phyloP scores from a whole-genome alignment of 2,113 vertebrate species.

The Urocynchramus pylzowi region DNA sequence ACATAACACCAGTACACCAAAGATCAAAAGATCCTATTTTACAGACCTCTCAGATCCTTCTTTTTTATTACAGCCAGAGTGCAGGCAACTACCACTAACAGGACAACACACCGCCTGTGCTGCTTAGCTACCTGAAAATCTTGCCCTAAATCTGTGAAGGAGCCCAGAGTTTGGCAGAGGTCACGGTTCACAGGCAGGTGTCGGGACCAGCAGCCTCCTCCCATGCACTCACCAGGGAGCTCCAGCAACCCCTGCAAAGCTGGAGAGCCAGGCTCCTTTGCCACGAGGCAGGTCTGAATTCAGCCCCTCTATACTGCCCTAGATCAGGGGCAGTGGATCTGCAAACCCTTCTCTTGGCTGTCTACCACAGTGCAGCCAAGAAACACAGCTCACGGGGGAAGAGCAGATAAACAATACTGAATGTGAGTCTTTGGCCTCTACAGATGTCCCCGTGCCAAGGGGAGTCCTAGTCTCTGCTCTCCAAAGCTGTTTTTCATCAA shows the following conservation, averaged over 20 bases:
- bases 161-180: not conserved
- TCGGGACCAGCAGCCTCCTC: not conserved
- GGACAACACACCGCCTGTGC: not conserved
- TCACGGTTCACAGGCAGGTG: rapidly evolving
- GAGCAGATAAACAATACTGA: not conserved
- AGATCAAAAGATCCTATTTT: conserved; percentile 51
- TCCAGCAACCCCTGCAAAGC: not conserved
- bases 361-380: not conserved
- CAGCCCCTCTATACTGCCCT: not conserved
- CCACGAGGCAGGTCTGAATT: not conserved
- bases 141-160: not conserved
- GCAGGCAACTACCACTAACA: not conserved
- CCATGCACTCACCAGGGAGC: rapidly evolving
- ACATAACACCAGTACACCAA: not conserved
- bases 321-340: not conserved
- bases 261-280: not conserved
- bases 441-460: not conserved
- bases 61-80: conserved; percentile 2
- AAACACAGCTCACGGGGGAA: not conserved
- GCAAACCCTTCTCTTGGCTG: not conserved
- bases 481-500: not conserved
- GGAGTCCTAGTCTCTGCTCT: not conserved
- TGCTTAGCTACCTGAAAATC: not conserved
- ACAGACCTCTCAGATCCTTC: not conserved
- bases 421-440: not conserved